Conservation (phyloP, 1,140 invertebrate genomes). For the Scaptomyza montana region DNA sequence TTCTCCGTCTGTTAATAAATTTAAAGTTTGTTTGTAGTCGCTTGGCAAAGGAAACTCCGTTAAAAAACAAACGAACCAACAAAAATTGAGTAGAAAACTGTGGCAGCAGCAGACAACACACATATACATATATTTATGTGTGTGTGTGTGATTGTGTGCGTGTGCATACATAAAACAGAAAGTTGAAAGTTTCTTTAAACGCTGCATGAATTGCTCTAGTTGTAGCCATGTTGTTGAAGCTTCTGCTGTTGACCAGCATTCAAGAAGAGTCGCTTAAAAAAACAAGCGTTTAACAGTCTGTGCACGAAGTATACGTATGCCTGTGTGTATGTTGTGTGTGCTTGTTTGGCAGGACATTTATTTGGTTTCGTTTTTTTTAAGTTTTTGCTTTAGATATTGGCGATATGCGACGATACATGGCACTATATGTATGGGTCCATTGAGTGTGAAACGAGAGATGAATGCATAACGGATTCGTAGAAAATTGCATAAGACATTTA, state of each 20-base stretch:
- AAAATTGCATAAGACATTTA: constrained; percentile 33
- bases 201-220: constrained; percentile 70
- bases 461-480: constrained; percentile 17
- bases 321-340: constrained; percentile 14
- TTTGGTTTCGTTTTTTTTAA: constrained; percentile 67
- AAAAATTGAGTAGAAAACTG: constrained; percentile 27
- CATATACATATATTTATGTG: not conserved
- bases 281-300: constrained; percentile 69
- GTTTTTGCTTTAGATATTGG: constrained; percentile 52
- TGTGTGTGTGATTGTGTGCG: not conserved
- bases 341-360: constrained; percentile 64
- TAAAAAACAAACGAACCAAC: constrained; percentile 18
- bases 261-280: constrained; percentile 33
- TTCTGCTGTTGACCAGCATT: constrained; percentile 23
- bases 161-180: constrained; percentile 44
- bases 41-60: constrained; percentile 6
- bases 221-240: constrained; percentile 30
- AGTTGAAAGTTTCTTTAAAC: constrained; percentile 76
- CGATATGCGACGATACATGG: constrained; percentile 35
- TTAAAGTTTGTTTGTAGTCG: constrained; percentile 74
- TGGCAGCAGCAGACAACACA: constrained; percentile 8
- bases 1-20: constrained; percentile 73
- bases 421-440: not conserved
- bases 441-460: constrained; percentile 3
- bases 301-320: constrained; percentile 37